Evolutionary conservation across 2,888 invertebrate genomes (phyloP), one percentile per base, ranked within the genome.

Genomic region (Tanypteryx hageni): DNA sequence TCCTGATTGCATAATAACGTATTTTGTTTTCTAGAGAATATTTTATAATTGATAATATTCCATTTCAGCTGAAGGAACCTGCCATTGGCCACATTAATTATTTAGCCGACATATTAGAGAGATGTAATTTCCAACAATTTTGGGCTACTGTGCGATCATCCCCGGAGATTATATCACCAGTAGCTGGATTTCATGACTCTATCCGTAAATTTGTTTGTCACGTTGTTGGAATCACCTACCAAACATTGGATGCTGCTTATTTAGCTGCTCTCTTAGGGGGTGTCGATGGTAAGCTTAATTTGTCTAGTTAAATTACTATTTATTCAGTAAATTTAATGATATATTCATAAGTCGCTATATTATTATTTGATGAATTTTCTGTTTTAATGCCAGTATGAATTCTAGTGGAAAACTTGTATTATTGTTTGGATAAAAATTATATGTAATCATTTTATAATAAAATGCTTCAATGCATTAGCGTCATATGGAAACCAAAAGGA

Each of bases 141-240:
- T 99, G 99, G 99, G 96, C 97, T 92, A 96, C 97, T 93, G 97
- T 98, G 4, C 96, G 97, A 93, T 96, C 97, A 58, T 97, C 97
- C 96, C 97, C 97, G 0, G 97, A 97, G 93, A 95, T 98, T 92
- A 97, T 97, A 93, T 96, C 97, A 93, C 97, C 97, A 93, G 98
- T 99, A 93, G 96, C 96, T 93, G 99, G 99, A 89, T 99, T 99
- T 95, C 97, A 98, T 94, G 99, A 99, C 95, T 98, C 99, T 0
- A 98, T 99, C 93, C 96, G 99, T 93, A 99, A 99, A 95, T 99
- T 99, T 96, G 98, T 99, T 11, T 99, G 99, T 93, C 99, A 99
- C 95, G 99, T 99, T 84, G 98, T 99, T 81, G 98, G 98, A 93
- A 99, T 99, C 92, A 99, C 99, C 0, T 99, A 99, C 96, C 99